Percentiles rank a stretch among this genome's conserved stretches.
These are phyloP conservation scores for Gandaritis pyraliata DNA, from an alignment of 2,888 invertebrate genomes.

Conservation along the genomic window DNA sequence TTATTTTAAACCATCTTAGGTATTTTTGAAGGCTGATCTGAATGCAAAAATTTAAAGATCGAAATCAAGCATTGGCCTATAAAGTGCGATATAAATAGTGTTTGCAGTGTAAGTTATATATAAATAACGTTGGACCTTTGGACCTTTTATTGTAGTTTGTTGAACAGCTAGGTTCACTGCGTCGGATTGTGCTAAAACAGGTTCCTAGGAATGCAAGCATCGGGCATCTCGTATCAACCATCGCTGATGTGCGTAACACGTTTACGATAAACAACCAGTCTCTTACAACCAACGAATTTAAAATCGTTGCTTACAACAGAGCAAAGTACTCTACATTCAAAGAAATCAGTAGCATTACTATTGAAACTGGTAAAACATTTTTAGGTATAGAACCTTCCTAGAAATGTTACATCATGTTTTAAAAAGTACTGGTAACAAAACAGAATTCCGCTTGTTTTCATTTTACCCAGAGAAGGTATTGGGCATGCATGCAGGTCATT, in stretches of 20 bases:
- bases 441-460: no score
- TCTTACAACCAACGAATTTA: no score
- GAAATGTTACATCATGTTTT: no score
- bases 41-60: not conserved
- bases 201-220: constrained; percentile 69
- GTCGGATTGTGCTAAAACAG: constrained; percentile 66
- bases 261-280: constrained; percentile 51
- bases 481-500: constrained; percentile 4
- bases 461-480: no score
- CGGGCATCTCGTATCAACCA: constrained; percentile 54
- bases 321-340: constrained; percentile 22
- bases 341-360: constrained; percentile 11
- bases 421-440: no score
- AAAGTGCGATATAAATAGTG: no score
- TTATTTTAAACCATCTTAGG: no score
- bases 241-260: constrained; percentile 47
- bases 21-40: not conserved
- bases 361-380: not conserved
- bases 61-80: no score
- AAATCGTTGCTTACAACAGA: no score
- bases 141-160: constrained; percentile 22
- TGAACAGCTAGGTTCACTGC: constrained; percentile 42
- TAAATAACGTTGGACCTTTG: constrained; percentile 21
- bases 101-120: not conserved
- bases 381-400: no score